Base-by-base conservation (phyloP, 1,140 invertebrate genomes). In the Arion vulgaris region DNA sequence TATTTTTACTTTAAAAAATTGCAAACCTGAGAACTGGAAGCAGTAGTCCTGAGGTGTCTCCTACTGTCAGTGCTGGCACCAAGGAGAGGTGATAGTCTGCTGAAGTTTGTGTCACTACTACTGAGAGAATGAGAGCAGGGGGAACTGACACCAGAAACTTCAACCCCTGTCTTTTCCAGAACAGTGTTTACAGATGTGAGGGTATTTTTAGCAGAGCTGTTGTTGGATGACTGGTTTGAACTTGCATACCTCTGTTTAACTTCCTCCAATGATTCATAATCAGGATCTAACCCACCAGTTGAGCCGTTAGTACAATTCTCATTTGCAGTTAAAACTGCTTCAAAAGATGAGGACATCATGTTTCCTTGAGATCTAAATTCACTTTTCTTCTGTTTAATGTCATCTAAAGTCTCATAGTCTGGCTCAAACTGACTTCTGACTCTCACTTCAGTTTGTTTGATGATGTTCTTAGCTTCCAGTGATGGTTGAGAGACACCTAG, bases 351-450 rank as follows among this genome's bases (percentile, higher is more conserved):
- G 17, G 62, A 66, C 2, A 32, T 9, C 62, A 66, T 7, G 26
- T 62, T 62, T 15, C 13, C 62, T 32, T 66, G 62, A 32, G 62
- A 66, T 38, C 41, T 49, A 41, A 73, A 41, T 34, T 73, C 71
- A 38, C 34, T 53, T 32, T 76, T 68, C 38, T 45, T 62, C 28
- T 74, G 69, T 19, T 74, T 72, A 26, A 81, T 36, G 1, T 81
- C 71, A n/a, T 81, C 80, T 66, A 81, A 66, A 62, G 80, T 81
- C 32, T 81, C 80, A 57, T 81, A 81, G 51, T 81, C 80, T 23
- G 68, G 80, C n/a, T 81, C 80, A 28, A 69, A 39, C 28, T 51
- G 57, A 34, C 80, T 53, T 74, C 32, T 53, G 1, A 73, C 45
- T 15, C 71, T 17, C 17, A 62, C 71, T 9, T 32, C n/a, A 36